Evolutionary conservation across 35 echinoderm and acorn worm species (phyloP).

Genomic region (Apostichopus californicus): DNA sequence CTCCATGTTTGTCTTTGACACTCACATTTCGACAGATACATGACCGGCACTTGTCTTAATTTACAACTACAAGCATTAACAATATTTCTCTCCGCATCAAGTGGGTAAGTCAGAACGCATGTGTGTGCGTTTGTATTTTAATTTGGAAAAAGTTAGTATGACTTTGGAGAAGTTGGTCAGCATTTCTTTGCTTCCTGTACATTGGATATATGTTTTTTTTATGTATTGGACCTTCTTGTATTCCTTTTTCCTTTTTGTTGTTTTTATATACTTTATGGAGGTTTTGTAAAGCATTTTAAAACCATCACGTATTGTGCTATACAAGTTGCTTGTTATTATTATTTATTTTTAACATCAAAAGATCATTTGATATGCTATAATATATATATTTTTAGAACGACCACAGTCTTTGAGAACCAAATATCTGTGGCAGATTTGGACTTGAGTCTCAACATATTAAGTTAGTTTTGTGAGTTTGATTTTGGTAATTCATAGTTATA

Average conservation of each 20-base stretch:
- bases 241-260: neutral
- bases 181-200: neutral
- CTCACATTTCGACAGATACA: conserved; percentile 68
- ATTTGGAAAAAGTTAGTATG: neutral
- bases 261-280: neutral
- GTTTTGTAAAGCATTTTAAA: no score
- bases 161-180: no score
- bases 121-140: neutral
- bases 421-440: no score
- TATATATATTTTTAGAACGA: no score
- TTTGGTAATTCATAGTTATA: neutral
- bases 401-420: no score
- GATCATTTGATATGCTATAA: no score
- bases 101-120: conserved; percentile 78
- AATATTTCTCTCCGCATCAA: conserved; percentile 95
- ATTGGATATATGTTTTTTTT: neutral
- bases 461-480: neutral
- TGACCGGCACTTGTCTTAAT: conserved; percentile 95
- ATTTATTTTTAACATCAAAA: no score
- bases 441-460: no score
- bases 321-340: no score
- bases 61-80: conserved; percentile 88
- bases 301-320: no score
- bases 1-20: neutral
- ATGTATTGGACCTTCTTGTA: neutral